A percentile compares a stretch with the other conserved stretches of the same genome.
These are phyloP conservation scores for Norana najaformis DNA, from an alignment of 2,888 invertebrate species.

Conservation along the genomic window DNA sequence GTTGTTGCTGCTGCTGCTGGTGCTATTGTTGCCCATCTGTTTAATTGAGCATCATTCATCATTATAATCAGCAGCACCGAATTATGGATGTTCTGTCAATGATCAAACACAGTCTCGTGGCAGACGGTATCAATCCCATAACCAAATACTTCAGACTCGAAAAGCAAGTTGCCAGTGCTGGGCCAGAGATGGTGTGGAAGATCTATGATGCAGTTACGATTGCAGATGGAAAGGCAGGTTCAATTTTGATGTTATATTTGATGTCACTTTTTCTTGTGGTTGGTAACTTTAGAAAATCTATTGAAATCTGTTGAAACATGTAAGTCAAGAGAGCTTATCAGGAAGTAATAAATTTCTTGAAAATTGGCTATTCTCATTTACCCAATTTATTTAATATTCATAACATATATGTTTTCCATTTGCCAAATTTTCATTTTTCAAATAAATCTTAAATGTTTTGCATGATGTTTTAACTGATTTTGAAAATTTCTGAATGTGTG, in stretches of 20 bases:
- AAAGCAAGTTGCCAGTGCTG: conserved; percentile 77
- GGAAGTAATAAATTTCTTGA: background rate
- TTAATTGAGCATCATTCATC: background rate
- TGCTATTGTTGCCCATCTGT: background rate
- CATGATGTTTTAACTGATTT: no score
- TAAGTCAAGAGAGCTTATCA: background rate
- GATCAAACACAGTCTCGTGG: conserved; percentile 40
- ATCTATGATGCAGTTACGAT: conserved; percentile 86
- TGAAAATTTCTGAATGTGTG: no score
- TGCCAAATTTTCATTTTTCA: background rate
- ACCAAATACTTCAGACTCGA: conserved; percentile 84
- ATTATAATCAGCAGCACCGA: background rate
- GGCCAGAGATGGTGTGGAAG: conserved; percentile 88
- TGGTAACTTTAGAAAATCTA: background rate
- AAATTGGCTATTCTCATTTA: background rate
- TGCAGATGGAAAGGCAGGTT: conserved; percentile 82
- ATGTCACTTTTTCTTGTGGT: background rate
- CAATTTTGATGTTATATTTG: background rate
- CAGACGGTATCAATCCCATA: conserved; percentile 71
- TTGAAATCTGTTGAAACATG: background rate
- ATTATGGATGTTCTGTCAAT: conserved; percentile 42
- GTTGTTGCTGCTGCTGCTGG: background rate
- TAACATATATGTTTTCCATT: background rate
- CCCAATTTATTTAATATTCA: background rate
- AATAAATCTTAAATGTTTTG: background rate